Base-by-base conservation (phyloP, 1,140 invertebrate species). In the Potamilus streckersoni region DNA sequence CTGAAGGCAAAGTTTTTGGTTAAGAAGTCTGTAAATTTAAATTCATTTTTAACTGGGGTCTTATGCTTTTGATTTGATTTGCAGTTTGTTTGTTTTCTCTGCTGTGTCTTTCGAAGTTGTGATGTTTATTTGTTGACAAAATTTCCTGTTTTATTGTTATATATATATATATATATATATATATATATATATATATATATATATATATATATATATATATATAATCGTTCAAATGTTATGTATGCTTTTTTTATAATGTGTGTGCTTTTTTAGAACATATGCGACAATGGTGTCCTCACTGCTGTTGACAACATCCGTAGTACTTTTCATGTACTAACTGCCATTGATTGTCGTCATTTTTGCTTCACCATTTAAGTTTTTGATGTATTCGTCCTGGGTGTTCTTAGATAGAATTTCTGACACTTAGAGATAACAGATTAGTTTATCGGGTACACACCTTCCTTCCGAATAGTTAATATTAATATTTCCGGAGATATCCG, bases 371-470 rank as follows among this genome's bases (percentile, higher is more conserved):
- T 38, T 13, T 0, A 60, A 15, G 16, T 63, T 61, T 13, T 65
- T 13, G 0, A 13, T 14, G 59, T 8, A 15, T 12, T n/a, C 56
- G 19, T 68, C 23, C 12, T 15, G 56, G 20, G 69, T 69, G 55
- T 76, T 78, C 20, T 49, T 17, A 38, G 72, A 70, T 15, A 68
- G 75, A 66, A 60, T 66, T 20, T 65, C 59, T 67, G 56, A 23
- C 11, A 19, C 19, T 38, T n/a, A 23, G 23, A 20, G 16, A 76
- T 65, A 23, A 31, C 38, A 16, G 17, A 57, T 11, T 64, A 49
- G 5, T 60, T 56, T 19, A 78, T 58, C 1, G 80, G 78, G 62
- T 75, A 82, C 17, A 82, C 75, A 8, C 78, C 78, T 58, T 74
- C 23, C 57, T 71, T 75, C 16, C 67, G 49, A 62, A 82, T 78